These are phyloP conservation scores for Eupithecia tripunctaria DNA, from an alignment of 2,888 invertebrate genomes.

Conservation along the genomic window DNA sequence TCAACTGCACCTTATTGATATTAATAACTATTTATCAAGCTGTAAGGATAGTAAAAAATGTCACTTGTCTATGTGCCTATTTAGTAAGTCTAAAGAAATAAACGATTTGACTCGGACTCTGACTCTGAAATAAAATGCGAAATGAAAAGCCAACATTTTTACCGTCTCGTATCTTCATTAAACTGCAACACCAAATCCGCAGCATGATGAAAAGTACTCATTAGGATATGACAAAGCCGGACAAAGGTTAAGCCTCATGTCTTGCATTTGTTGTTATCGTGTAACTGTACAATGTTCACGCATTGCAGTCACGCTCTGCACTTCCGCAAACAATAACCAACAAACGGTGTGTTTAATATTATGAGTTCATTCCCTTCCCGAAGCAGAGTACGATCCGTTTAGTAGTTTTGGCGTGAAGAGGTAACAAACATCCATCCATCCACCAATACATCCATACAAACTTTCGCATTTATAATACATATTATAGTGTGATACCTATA, in stretches of 20 bases:
- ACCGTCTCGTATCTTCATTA: background rate
- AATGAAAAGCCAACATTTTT: background rate
- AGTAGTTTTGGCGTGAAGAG: no score
- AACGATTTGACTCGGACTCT: no score
- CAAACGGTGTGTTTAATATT: background rate
- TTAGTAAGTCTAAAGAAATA: no score
- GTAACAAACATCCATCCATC: no score
- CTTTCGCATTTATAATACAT: no score
- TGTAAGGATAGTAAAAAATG: no score
- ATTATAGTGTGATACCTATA: no score
- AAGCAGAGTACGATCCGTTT: background rate
- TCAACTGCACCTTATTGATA: no score
- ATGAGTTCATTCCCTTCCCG: background rate
- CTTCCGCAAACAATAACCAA: slow-evolving; percentile 11
- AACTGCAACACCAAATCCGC: background rate
- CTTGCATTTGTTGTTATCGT: background rate
- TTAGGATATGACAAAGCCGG: background rate
- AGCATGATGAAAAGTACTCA: slow-evolving; percentile 42
- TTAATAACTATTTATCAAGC: no score
- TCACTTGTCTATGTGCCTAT: no score
- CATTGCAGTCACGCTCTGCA: slow-evolving; percentile 3
- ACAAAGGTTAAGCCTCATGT: background rate
- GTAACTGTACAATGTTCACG: slow-evolving; percentile 3
- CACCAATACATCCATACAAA: no score
- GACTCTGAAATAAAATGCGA: background rate